phyloP scores from a whole-genome alignment of 2,888 invertebrate genomes.

The Mimumesa dahlbomi region DNA sequence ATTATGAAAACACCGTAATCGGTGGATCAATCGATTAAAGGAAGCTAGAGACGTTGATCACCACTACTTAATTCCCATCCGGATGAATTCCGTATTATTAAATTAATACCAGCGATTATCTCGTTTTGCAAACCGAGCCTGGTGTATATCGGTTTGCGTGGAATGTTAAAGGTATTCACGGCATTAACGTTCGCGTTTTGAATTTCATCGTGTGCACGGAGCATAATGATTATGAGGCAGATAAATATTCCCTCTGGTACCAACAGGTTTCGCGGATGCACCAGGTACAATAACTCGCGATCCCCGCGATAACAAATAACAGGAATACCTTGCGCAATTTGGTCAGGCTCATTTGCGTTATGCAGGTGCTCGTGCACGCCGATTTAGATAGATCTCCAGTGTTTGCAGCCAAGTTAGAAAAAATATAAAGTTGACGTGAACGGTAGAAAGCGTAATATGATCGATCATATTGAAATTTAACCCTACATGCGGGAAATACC shows the following conservation, averaged over 20 bases:
- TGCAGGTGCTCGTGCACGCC: not conserved
- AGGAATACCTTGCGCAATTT: slow-evolving; percentile 65
- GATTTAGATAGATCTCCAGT: not conserved
- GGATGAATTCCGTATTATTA: no score
- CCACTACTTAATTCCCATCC: not conserved
- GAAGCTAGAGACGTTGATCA: not conserved
- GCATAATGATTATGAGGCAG: no score
- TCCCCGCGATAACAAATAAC: slow-evolving; percentile 15
- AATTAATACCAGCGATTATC: no score
- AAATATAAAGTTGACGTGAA: not conserved
- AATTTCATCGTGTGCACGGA: no score
- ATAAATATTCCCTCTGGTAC: not conserved
- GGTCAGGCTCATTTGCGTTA: slow-evolving; percentile 45
- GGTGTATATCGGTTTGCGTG: no score
- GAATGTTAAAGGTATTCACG: no score
- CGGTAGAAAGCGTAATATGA: not conserved
- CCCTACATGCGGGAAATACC: not conserved
- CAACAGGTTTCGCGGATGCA: slow-evolving; percentile 33
- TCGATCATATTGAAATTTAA: slow-evolving; percentile 31
- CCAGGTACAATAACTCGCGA: not conserved
- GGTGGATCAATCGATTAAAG: not conserved
- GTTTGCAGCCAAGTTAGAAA: not conserved
- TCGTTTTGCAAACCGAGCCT: no score
- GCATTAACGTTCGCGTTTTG: no score
- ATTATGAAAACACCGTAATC: slow-evolving; percentile 25